A percentile compares a stretch with the other conserved stretches of the same genome.
These are phyloP conservation scores for Apodemus agrarius DNA, from an alignment of 2,797 vertebrate species.

Conservation along the genomic window DNA sequence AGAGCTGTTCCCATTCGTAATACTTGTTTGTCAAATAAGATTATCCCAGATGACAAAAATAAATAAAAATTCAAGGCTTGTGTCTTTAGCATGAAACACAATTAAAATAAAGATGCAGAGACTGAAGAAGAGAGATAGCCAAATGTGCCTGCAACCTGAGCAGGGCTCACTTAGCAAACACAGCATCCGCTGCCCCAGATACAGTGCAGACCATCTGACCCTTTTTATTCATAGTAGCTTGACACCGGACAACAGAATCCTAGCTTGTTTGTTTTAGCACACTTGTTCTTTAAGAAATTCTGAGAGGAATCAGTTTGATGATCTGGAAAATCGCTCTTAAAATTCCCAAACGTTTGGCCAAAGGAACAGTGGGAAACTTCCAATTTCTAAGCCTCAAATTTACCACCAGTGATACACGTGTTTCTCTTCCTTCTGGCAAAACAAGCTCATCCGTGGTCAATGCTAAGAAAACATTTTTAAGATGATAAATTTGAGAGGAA, in stretches of 20 bases:
- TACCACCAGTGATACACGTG: neutral
- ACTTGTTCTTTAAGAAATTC: constrained; percentile 45
- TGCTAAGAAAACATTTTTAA: neutral
- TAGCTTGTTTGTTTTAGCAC: constrained; percentile 44
- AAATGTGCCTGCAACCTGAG: neutral
- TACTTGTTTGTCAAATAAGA: neutral
- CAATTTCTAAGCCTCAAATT: constrained; percentile 30
- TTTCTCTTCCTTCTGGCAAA: constrained; percentile 31
- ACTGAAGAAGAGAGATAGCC: constrained; percentile 41
- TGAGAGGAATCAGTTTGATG: constrained; percentile 61
- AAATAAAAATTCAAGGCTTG: neutral
- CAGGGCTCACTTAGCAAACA: constrained; percentile 29
- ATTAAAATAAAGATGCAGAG: constrained; percentile 30
- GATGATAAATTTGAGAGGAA: neutral
- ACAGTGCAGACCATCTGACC: neutral
- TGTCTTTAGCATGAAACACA: neutral
- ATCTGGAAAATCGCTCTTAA: constrained; percentile 60
- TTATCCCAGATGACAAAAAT: neutral
- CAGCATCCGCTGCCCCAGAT: constrained; percentile 37
- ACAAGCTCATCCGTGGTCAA: constrained; percentile 25
- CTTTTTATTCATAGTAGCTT: constrained; percentile 7
- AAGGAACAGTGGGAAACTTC: constrained; percentile 41
- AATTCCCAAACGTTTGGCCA: constrained; percentile 39
- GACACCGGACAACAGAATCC: neutral
- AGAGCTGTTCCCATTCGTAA: neutral